phyloP scores from a whole-genome alignment of 2,888 invertebrate genomes.

The Tigriopus californicus region DNA sequence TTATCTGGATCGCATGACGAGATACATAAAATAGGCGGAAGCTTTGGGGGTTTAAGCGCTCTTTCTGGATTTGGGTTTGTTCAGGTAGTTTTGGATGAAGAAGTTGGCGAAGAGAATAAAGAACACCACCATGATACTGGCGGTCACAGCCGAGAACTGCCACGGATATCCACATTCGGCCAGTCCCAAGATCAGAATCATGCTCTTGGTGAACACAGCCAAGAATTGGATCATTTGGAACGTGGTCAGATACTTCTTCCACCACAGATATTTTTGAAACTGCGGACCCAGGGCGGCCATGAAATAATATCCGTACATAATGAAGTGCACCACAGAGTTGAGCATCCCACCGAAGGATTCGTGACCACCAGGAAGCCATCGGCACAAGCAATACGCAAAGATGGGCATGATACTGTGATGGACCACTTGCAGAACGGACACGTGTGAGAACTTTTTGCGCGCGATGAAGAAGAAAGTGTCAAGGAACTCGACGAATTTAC shows the following conservation, averaged over 20 bases:
- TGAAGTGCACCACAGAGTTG: constrained; percentile 83
- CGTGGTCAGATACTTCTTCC: constrained; percentile 85
- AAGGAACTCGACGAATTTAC: constrained; percentile 11
- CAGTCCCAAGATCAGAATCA: neutral
- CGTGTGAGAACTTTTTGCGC: constrained; percentile 6
- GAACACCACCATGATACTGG: neutral
- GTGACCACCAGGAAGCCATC: constrained; percentile 66
- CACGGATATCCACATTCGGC: constrained; percentile 1
- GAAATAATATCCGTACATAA: constrained; percentile 95
- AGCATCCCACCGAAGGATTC: constrained; percentile 85
- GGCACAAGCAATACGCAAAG: constrained; percentile 47
- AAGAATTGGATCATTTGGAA: constrained; percentile 62
- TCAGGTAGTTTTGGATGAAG: neutral
- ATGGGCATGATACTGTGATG: constrained; percentile 15
- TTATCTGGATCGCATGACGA: too few species aligned
- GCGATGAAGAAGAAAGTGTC: constrained; percentile 14
- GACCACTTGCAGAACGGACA: constrained; percentile 10
- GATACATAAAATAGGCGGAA: too few species aligned
- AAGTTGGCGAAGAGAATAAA: neutral
- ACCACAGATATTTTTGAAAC: constrained; percentile 74
- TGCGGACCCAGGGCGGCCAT: constrained; percentile 77
- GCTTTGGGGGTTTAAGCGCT: neutral
- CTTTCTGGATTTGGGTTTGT: neutral
- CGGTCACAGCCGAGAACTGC: neutral
- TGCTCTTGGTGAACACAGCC: constrained; percentile 1